Conservation (phyloP, 2,113 vertebrate genomes). For the Malurus elegans region DNA sequence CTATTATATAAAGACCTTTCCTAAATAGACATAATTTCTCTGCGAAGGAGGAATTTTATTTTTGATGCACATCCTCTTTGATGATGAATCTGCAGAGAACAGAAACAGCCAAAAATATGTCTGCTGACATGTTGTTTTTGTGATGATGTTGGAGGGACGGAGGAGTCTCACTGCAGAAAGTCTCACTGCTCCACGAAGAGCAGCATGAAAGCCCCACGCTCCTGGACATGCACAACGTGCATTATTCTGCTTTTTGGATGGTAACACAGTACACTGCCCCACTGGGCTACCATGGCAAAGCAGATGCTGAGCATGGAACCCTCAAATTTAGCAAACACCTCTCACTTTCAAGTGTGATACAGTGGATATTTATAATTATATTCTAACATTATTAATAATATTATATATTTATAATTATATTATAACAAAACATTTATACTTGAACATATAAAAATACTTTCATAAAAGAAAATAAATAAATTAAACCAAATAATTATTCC, state of each 20-base stretch:
- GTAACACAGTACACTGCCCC: neutral
- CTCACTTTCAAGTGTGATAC: neutral
- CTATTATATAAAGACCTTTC: neutral
- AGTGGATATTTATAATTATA: neutral
- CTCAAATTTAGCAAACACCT: rapidly evolving
- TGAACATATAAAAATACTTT: neutral
- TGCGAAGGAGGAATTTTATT: neutral
- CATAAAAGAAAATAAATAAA: neutral
- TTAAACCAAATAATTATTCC: neutral
- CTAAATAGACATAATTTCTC: neutral
- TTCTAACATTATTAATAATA: too few relatives aligned
- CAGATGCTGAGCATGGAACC: neutral
- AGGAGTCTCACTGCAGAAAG: neutral
- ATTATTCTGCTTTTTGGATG: neutral
- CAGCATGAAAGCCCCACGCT: neutral
- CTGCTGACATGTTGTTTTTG: neutral
- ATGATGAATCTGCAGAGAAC: neutral
- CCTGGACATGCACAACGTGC: neutral
- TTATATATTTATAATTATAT: too few relatives aligned
- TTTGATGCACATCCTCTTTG: neutral
- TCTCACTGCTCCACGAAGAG: neutral
- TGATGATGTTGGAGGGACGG: neutral
- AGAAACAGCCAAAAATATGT: neutral
- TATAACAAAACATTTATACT: neutral
- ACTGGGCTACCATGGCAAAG: neutral